phyloP scores from a whole-genome alignment of 2,113 vertebrate species.

The Meleagris gallopavo region DNA sequence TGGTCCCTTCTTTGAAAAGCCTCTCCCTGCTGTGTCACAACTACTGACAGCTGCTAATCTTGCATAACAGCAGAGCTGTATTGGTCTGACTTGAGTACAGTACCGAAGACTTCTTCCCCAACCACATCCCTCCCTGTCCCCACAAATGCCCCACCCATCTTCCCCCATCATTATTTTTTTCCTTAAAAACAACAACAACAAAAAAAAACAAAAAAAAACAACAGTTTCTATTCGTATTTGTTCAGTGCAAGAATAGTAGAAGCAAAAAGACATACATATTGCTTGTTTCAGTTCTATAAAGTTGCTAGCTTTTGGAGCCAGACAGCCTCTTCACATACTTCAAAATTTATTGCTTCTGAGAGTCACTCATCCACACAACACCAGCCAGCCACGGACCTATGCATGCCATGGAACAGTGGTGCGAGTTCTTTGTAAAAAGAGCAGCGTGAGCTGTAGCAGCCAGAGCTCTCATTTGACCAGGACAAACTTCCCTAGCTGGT shows the following conservation, averaged over 20 bases:
- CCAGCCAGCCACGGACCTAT: background rate
- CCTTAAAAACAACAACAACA: no score
- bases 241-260: constrained; percentile 82
- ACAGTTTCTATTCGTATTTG: constrained; percentile 73
- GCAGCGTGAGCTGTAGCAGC: background rate
- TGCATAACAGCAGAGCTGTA: constrained; percentile 75
- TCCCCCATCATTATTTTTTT: constrained; percentile 68
- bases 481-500: constrained; percentile 85
- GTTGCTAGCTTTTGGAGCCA: constrained; percentile 74
- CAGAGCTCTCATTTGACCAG: constrained; percentile 86
- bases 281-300: constrained; percentile 80
- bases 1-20: constrained; percentile 70
- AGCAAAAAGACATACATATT: constrained; percentile 81
- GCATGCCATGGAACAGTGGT: accelerated
- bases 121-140: constrained; percentile 50
- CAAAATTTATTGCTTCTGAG: constrained; percentile 82
- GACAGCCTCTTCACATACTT: constrained; percentile 78
- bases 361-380: constrained; percentile 37
- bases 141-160: constrained; percentile 32
- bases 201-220: background rate
- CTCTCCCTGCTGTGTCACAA: constrained; percentile 59
- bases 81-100: constrained; percentile 77
- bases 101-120: constrained; percentile 67
- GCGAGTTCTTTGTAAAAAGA: background rate
- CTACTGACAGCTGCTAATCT: constrained; percentile 67